Evolutionary conservation across 2,113 vertebrate genomes (phyloP).

Genomic region (Eurypyga helias): DNA sequence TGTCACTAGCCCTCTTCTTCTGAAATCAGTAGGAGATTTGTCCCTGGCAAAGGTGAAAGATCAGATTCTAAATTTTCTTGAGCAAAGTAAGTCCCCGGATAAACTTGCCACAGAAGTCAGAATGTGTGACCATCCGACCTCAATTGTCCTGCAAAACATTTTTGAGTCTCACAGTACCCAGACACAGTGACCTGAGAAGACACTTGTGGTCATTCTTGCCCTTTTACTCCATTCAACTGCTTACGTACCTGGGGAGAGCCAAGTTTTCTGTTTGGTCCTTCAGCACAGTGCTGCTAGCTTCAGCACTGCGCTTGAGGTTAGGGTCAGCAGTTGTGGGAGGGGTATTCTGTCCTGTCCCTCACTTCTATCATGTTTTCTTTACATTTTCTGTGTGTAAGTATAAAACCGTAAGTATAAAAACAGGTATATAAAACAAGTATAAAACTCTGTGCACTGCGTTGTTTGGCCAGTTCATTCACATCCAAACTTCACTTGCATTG

Average conservation of each 20-base stretch:
- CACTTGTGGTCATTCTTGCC: background rate
- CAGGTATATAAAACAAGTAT: no score
- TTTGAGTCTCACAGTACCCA: background rate
- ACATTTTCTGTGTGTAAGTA: background rate
- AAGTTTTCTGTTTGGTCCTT: background rate
- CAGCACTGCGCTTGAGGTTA: background rate
- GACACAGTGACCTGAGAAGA: background rate
- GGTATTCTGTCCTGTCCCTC: background rate
- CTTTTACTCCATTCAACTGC: background rate
- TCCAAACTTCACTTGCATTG: background rate
- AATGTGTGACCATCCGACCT: background rate
- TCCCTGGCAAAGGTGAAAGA: background rate
- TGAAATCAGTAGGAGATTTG: background rate
- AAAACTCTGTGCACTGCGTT: fast-evolving
- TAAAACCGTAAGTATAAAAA: no score
- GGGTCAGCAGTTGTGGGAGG: background rate
- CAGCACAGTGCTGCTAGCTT: background rate
- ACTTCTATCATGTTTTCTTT: background rate
- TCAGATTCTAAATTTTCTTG: background rate
- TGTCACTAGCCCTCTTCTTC: background rate
- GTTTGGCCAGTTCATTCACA: background rate
- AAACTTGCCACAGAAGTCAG: background rate
- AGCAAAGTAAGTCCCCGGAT: background rate
- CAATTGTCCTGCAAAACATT: background rate
- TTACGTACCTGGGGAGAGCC: background rate